These are phyloP conservation scores for Hymenochirus boettgeri DNA, from an alignment of 2,113 vertebrate genomes.

Conservation along the genomic window DNA sequence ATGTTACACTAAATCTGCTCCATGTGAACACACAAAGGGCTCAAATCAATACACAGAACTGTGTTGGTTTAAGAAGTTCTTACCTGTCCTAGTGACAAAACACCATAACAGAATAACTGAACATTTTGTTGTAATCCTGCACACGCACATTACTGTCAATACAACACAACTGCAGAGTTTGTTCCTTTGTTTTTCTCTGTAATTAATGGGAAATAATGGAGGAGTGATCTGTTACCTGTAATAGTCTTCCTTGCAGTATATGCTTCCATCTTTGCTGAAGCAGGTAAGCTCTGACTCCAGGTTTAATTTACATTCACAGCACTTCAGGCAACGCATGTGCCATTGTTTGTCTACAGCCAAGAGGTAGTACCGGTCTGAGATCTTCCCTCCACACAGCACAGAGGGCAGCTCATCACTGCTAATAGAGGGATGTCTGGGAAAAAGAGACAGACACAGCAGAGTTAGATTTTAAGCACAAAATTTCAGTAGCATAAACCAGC, in stretches of 20 bases:
- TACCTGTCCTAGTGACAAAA: no score
- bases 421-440: conserved; percentile 85
- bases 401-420: conserved; percentile 88
- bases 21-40: no score
- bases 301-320: conserved; percentile 96
- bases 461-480: no score
- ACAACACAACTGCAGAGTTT: no score
- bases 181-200: no score
- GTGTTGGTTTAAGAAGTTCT: no score
- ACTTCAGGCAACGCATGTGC: conserved; percentile 98
- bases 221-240: conserved; percentile 84
- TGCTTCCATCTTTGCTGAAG: conserved; percentile 97
- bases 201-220: background rate
- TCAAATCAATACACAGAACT: no score
- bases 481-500: no score
- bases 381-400: conserved; percentile 93
- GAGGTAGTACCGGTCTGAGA: conserved; percentile 96
- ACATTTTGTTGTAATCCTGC: no score
- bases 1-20: no score
- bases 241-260: conserved; percentile 98
- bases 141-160: no score
- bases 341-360: conserved; percentile 98
- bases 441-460: conserved; percentile 8
- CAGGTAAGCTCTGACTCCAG: conserved; percentile 98
- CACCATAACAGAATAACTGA: no score